Conservation (phyloP, 1,140 invertebrate species). For the Ruditapes philippinarum region DNA sequence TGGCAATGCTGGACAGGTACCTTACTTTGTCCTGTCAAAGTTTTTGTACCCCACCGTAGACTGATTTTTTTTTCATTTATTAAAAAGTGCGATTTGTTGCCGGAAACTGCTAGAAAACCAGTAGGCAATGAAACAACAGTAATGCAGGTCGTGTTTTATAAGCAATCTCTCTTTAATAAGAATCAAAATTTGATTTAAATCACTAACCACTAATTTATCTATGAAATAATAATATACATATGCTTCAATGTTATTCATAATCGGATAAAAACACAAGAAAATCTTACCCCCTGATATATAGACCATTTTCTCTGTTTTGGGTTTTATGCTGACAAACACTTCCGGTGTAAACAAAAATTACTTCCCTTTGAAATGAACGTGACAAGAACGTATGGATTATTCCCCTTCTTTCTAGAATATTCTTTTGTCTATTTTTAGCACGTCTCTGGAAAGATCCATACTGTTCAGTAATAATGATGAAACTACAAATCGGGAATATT, state of each 20-base stretch:
- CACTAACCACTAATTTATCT: too few relatives aligned
- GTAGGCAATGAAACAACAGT: too few relatives aligned
- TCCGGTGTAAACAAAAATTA: background rate
- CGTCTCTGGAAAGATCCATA: background rate
- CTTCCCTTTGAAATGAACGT: background rate
- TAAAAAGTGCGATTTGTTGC: too few relatives aligned
- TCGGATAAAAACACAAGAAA: background rate
- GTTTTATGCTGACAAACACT: conserved; percentile 22
- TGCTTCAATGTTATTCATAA: background rate
- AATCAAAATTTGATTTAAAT: too few relatives aligned
- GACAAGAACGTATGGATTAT: conserved; percentile 23
- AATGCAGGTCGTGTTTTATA: too few relatives aligned
- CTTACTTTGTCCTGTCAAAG: too few relatives aligned
- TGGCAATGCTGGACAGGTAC: too few relatives aligned
- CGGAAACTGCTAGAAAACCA: too few relatives aligned
- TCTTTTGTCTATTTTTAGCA: background rate
- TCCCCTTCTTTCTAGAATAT: conserved; percentile 31
- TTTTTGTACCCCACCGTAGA: too few relatives aligned
- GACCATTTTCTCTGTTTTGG: conserved; percentile 48
- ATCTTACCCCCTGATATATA: conserved; percentile 44
- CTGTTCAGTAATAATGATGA: background rate
- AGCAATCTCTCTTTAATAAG: too few relatives aligned
- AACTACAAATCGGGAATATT: background rate
- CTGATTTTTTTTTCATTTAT: too few relatives aligned
- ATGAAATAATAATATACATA: background rate